A percentile compares a stretch with the other conserved stretches of the same genome.
phyloP scores from a whole-genome alignment of 2,113 vertebrate species.

The Hyaena hyaena region DNA sequence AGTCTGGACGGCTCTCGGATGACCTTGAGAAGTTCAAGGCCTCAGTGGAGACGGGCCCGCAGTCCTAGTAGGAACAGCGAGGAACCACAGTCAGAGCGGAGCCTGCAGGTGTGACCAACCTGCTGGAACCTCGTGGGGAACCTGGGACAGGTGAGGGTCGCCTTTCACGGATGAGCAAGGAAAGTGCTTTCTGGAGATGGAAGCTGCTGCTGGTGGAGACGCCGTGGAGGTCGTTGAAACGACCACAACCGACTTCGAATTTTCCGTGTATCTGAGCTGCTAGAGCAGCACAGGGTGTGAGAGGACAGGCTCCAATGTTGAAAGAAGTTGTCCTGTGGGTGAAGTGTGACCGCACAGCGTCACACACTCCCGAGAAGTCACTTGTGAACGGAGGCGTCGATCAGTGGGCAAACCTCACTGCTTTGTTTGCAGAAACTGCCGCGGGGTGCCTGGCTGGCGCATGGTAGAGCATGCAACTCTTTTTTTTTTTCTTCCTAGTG shows the following conservation, averaged over 20 bases:
- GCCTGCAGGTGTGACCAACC: not conserved
- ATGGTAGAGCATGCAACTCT: not conserved
- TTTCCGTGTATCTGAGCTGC: not conserved
- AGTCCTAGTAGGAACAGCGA: not conserved
- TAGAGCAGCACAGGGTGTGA: not conserved
- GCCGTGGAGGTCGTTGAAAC: not conserved
- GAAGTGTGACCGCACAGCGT: not conserved
- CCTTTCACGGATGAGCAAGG: not conserved
- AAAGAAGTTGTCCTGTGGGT: not conserved
- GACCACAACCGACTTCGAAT: not conserved
- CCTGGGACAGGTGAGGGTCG: not conserved
- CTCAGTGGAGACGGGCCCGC: not conserved
- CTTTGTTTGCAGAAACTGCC: not conserved
- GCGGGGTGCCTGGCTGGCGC: not conserved
- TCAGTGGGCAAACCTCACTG: not conserved
- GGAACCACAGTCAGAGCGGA: not conserved
- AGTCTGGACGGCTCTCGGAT: not conserved
- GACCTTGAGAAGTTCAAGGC: not conserved
- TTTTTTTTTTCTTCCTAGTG: too few relatives aligned
- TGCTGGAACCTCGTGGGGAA: not conserved
- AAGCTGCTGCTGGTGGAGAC: not conserved
- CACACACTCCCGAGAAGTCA: not conserved
- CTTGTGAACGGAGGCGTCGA: not conserved
- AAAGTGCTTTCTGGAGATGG: not conserved
- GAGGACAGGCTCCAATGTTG: not conserved